phyloP scores from a whole-genome alignment of 2,797 vertebrate species.

The Parauchenoglanis ngamensis region DNA sequence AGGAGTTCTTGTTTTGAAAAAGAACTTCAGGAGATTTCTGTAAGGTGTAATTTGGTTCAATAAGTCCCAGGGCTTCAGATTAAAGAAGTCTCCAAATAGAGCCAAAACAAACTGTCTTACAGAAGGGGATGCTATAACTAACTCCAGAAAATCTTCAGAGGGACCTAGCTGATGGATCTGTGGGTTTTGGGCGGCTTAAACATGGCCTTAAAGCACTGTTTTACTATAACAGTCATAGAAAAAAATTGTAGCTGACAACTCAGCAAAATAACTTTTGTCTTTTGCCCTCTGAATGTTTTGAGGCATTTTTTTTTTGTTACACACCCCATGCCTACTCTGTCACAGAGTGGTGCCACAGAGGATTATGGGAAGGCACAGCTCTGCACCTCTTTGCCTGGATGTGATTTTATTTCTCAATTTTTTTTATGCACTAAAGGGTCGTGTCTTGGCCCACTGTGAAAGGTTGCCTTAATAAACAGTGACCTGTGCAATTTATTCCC shows the following conservation, averaged over 20 bases:
- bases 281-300: background rate
- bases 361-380: constrained; percentile 12
- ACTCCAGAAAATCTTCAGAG: constrained; percentile 13
- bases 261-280: background rate
- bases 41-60: constrained; percentile 28
- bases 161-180: constrained; percentile 17
- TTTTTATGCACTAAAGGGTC: constrained; percentile 59
- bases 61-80: constrained; percentile 26
- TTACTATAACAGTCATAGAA: constrained; percentile 6
- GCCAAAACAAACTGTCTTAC: constrained; percentile 15
- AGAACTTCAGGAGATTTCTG: constrained; percentile 1
- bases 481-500: constrained; percentile 59
- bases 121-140: background rate
- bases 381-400: constrained; percentile 31
- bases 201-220: constrained; percentile 3
- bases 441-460: constrained; percentile 58
- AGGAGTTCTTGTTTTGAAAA: constrained; percentile 13
- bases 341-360: constrained; percentile 17
- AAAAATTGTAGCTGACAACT: background rate
- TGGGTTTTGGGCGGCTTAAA: background rate
- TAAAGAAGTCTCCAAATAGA: constrained; percentile 28
- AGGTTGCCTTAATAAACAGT: constrained; percentile 73
- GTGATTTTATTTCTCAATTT: constrained; percentile 26
- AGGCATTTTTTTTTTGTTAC: background rate
- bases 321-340: background rate